Evolutionary conservation across 2,113 vertebrate genomes (phyloP).

Genomic region (Aegithalos caudatus): DNA sequence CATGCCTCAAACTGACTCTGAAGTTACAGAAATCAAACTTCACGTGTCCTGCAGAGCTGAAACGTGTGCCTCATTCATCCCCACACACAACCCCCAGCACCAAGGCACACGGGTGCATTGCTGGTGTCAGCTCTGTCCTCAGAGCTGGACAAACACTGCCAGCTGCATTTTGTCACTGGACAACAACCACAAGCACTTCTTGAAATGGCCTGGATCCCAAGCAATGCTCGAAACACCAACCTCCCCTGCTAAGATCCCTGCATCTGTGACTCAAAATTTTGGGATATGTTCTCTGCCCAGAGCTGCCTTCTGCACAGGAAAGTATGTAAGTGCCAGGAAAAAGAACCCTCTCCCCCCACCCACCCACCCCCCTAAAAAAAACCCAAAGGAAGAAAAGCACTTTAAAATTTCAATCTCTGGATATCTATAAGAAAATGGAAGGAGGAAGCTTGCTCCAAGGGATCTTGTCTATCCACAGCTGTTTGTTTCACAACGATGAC

Average conservation of each 20-base stretch:
- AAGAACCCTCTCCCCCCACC: fast-evolving
- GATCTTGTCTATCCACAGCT: neutral
- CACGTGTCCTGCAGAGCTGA: neutral
- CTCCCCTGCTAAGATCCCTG: fast-evolving
- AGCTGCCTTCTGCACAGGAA: neutral
- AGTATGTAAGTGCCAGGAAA: neutral
- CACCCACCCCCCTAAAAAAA: fast-evolving
- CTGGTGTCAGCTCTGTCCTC: neutral
- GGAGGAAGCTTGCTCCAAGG: neutral
- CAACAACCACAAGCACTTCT: neutral
- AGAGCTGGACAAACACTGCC: neutral
- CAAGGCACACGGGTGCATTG: fast-evolving
- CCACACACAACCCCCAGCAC: neutral
- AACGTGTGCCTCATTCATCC: fast-evolving
- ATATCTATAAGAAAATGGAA: neutral
- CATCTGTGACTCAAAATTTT: neutral
- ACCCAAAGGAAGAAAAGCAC: neutral
- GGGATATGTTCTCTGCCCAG: neutral
- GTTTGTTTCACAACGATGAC: neutral
- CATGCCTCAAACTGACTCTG: neutral
- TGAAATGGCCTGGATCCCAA: neutral
- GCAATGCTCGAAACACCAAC: fast-evolving
- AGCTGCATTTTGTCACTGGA: neutral
- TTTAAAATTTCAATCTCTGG: neutral
- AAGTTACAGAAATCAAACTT: neutral